phyloP scores from a whole-genome alignment of 2,797 vertebrate species.

The Sebastes minor region DNA sequence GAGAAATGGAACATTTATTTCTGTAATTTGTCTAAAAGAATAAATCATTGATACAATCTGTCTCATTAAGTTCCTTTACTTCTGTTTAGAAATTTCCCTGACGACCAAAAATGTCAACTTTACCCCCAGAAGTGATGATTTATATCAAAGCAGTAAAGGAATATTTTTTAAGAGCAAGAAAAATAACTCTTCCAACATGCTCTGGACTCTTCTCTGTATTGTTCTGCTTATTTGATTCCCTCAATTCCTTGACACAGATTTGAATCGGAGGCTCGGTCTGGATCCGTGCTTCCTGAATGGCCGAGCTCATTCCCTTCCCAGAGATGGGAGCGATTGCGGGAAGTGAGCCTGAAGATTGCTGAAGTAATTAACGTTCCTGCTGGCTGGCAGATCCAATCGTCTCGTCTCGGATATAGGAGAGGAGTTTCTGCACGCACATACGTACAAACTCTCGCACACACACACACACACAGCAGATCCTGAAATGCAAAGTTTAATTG shows the following conservation, averaged over 20 bases:
- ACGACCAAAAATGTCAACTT: constrained; percentile 8
- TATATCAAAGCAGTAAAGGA: not conserved
- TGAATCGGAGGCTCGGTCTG: constrained; percentile 28
- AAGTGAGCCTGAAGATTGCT: constrained; percentile 71
- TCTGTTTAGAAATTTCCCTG: constrained; percentile 14
- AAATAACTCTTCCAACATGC: not conserved
- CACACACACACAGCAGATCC: constrained; percentile 2
- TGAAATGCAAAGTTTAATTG: constrained; percentile 66
- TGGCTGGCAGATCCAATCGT: constrained; percentile 74
- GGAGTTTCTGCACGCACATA: not conserved
- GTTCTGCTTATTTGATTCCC: constrained; percentile 44
- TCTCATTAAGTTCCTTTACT: not conserved
- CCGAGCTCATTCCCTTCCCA: constrained; percentile 52
- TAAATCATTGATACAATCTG: not conserved
- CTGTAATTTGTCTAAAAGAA: not conserved
- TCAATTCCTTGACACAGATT: constrained; percentile 23
- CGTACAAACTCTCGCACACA: not conserved
- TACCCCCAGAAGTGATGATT: not conserved
- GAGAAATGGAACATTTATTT: not conserved
- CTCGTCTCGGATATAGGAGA: constrained; percentile 30
- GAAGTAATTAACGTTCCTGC: constrained; percentile 76
- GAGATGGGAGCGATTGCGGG: constrained; percentile 65
- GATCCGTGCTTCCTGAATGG: constrained; percentile 50
- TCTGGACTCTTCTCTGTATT: constrained; percentile 32
- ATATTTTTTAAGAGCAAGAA: not conserved